Evolutionary conservation across 2,113 vertebrate species (phyloP).

Genomic region (Lepidothrix coronata): DNA sequence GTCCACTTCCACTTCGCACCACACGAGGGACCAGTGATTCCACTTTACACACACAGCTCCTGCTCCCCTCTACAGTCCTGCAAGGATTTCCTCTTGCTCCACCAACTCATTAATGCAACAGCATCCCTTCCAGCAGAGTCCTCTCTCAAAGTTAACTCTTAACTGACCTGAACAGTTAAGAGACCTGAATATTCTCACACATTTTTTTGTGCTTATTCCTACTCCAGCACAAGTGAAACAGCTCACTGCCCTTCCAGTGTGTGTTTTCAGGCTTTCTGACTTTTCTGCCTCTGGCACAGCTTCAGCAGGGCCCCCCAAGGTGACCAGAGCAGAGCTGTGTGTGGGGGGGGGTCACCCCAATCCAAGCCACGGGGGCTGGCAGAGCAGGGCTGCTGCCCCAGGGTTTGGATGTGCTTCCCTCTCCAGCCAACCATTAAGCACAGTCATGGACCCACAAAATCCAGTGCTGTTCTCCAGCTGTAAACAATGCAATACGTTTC

Average conservation of each 20-base stretch:
- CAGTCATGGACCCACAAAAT: accelerated
- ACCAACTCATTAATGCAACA: too few relatives aligned
- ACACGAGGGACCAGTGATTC: not conserved
- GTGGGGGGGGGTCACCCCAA: accelerated
- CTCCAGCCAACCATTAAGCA: accelerated
- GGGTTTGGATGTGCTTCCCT: not conserved
- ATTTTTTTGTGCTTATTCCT: not conserved
- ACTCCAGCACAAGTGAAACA: not conserved
- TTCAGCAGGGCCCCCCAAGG: not conserved
- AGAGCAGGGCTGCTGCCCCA: not conserved
- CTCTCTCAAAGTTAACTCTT: not conserved
- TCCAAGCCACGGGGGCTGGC: accelerated
- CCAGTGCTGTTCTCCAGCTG: not conserved
- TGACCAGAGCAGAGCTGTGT: not conserved
- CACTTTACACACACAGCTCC: not conserved
- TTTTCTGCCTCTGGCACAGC: not conserved
- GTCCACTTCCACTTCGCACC: not conserved
- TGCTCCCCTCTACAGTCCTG: not conserved
- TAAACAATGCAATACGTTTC: not conserved
- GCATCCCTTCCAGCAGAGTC: accelerated
- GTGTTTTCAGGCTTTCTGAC: too few relatives aligned
- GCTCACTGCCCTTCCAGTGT: not conserved
- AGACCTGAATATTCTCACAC: not conserved
- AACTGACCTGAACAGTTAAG: not conserved
- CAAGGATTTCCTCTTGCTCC: not conserved